Percentiles rank a stretch among this genome's conserved stretches.
Conservation (phyloP, 2,113 vertebrate species). For the Aptenodytes patagonicus region DNA sequence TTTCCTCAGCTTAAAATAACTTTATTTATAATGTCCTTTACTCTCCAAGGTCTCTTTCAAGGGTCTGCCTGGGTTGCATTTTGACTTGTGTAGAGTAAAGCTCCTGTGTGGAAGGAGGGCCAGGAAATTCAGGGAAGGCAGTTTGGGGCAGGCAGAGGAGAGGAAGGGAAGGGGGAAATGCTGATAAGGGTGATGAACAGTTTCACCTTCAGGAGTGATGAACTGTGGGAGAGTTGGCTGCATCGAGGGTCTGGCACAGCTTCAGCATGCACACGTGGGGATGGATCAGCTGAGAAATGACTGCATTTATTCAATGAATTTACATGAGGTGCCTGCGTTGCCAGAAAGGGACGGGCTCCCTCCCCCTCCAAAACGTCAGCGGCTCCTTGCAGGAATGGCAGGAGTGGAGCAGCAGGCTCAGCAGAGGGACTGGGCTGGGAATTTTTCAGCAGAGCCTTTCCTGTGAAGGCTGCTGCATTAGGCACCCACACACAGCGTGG, state of each 20-base stretch:
- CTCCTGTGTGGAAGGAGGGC: neutral
- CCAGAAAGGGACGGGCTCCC: conserved; percentile 8
- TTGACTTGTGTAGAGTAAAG: neutral
- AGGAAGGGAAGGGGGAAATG: neutral
- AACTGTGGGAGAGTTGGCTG: conserved; percentile 59
- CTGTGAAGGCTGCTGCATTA: neutral
- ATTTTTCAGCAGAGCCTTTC: neutral
- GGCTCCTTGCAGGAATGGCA: neutral
- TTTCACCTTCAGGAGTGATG: conserved; percentile 64
- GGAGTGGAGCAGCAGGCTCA: neutral
- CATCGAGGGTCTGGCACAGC: conserved; percentile 48
- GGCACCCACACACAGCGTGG: neutral
- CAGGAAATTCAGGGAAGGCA: neutral
- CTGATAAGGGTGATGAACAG: neutral
- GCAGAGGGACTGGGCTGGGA: neutral
- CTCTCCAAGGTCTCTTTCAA: conserved; percentile 36
- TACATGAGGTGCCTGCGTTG: conserved; percentile 40
- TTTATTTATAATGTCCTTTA: conserved; percentile 21
- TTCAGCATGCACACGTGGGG: conserved; percentile 29
- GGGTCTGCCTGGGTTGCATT: neutral
- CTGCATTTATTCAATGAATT: conserved; percentile 69
- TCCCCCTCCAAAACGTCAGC: conserved; percentile 5
- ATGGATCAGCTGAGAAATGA: conserved; percentile 64
- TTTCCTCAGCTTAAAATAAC: conserved; percentile 51
- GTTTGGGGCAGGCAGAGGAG: neutral